phyloP scores from a whole-genome alignment of 2,113 vertebrate species.

The Austrofundulus limnaeus region DNA sequence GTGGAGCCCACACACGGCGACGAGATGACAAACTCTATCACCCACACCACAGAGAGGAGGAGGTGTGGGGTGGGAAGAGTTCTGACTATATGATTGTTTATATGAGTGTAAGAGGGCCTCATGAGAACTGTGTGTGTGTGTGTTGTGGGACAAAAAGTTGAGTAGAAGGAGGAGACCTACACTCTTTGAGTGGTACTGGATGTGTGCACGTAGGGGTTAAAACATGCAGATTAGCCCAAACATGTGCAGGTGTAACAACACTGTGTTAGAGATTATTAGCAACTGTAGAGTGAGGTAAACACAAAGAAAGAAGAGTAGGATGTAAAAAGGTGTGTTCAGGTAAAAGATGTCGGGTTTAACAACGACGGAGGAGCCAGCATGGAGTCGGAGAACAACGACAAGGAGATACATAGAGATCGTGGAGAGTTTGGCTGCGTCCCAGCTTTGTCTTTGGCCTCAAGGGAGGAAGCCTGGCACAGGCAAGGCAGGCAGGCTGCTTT shows the following conservation, averaged over 20 bases:
- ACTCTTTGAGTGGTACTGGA: neutral
- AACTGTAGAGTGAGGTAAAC: slow-evolving; percentile 6
- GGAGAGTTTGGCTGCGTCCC: slow-evolving; percentile 71
- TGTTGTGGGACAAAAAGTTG: slow-evolving; percentile 3
- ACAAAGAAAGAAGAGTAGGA: neutral
- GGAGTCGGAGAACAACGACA: slow-evolving; percentile 25
- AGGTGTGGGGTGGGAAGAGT: slow-evolving; percentile 45
- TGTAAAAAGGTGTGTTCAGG: neutral
- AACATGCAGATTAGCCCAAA: neutral
- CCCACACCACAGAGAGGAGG: slow-evolving; percentile 29
- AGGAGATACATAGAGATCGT: slow-evolving; percentile 49
- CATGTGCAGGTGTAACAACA: slow-evolving; percentile 9
- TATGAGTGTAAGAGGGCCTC: slow-evolving; percentile 30
- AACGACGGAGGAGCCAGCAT: slow-evolving; percentile 8
- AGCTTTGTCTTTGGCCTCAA: slow-evolving; percentile 79
- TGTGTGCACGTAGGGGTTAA: neutral
- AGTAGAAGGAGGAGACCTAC: slow-evolving; percentile 5
- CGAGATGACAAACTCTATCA: slow-evolving; percentile 54
- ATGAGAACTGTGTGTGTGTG: slow-evolving; percentile 19
- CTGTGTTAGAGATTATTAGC: slow-evolving; percentile 7
- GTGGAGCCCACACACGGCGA: slow-evolving; percentile 71
- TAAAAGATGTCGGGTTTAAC: neutral
- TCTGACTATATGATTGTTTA: slow-evolving; percentile 45
- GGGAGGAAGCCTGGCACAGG: slow-evolving; percentile 41
- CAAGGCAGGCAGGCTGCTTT: slow-evolving; percentile 69